Conservation (phyloP, 2,113 vertebrate species). For the Bostrychus sinensis region DNA sequence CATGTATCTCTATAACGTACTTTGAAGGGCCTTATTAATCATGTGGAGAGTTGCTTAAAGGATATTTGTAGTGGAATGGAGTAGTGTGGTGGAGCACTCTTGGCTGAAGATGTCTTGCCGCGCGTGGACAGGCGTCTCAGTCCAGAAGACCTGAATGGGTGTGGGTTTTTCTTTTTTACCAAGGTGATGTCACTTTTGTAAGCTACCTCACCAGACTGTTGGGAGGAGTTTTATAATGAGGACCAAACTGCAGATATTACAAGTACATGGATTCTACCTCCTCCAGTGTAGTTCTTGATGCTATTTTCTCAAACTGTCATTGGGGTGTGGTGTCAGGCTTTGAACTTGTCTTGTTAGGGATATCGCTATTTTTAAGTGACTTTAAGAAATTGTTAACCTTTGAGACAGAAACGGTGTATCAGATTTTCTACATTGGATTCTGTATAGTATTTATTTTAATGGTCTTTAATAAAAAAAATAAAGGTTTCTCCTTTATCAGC, state of each 20-base stretch:
- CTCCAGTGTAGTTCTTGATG: neutral
- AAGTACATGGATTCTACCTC: slow-evolving; percentile 60
- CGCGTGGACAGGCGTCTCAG: too few relatives aligned
- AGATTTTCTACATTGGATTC: slow-evolving; percentile 85
- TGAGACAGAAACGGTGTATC: slow-evolving; percentile 81
- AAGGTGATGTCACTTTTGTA: slow-evolving; percentile 67
- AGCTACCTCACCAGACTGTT: slow-evolving; percentile 71
- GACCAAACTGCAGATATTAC: slow-evolving; percentile 80
- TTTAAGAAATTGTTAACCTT: slow-evolving; percentile 76
- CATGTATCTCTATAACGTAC: too few relatives aligned
- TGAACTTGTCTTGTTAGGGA: slow-evolving; percentile 47
- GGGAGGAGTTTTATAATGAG: slow-evolving; percentile 59
- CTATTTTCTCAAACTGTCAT: slow-evolving; percentile 43
- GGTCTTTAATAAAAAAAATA: slow-evolving; percentile 82
- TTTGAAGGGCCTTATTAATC: too few relatives aligned
- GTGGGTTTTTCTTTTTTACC: slow-evolving; percentile 16
- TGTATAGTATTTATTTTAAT: slow-evolving; percentile 88
- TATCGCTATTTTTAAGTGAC: slow-evolving; percentile 75
- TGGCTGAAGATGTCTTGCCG: too few relatives aligned
- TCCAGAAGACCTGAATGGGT: neutral
- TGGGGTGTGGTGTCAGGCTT: slow-evolving; percentile 41
- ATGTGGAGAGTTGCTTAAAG: too few relatives aligned
- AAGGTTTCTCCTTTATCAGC: slow-evolving; percentile 72
- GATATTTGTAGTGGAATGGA: too few relatives aligned
- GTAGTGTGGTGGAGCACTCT: too few relatives aligned